These are phyloP conservation scores for Carapus acus DNA, from an alignment of 2,797 vertebrate genomes.

Conservation along the genomic window DNA sequence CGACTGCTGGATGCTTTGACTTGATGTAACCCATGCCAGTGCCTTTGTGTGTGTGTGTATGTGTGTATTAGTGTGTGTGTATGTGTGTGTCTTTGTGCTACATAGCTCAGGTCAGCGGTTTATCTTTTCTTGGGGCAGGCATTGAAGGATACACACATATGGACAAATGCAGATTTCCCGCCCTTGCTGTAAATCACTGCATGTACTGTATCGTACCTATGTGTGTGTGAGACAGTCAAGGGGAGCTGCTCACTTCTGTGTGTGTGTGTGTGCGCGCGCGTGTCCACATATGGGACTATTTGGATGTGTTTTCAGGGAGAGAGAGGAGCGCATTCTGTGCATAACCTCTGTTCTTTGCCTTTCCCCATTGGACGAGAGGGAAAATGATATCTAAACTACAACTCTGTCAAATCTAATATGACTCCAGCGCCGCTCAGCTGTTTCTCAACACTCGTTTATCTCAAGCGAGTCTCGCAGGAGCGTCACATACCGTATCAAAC, in stretches of 20 bases:
- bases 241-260: constrained; percentile 38
- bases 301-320: constrained; percentile 28
- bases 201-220: constrained; percentile 47
- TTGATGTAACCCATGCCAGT: constrained; percentile 72
- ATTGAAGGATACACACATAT: constrained; percentile 70
- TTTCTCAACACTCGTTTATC: background rate
- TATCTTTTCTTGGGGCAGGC: constrained; percentile 65
- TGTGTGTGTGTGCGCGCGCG: constrained; percentile 37
- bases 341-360: constrained; percentile 9
- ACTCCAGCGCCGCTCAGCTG: background rate
- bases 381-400: constrained; percentile 32
- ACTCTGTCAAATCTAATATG: constrained; percentile 13
- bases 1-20: constrained; percentile 56
- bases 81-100: too few species aligned
- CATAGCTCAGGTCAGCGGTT: constrained; percentile 64
- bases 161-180: constrained; percentile 66
- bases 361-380: constrained; percentile 13
- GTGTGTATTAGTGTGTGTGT: too few species aligned
- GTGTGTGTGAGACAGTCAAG: constrained; percentile 39
- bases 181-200: constrained; percentile 62
- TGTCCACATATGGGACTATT: constrained; percentile 28
- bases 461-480: background rate
- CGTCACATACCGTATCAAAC: background rate
- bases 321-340: constrained; percentile 11
- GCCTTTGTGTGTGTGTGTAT: constrained; percentile 40